Evolutionary conservation across 2,113 vertebrate species (phyloP).

Genomic region (Loxodonta africana): DNA sequence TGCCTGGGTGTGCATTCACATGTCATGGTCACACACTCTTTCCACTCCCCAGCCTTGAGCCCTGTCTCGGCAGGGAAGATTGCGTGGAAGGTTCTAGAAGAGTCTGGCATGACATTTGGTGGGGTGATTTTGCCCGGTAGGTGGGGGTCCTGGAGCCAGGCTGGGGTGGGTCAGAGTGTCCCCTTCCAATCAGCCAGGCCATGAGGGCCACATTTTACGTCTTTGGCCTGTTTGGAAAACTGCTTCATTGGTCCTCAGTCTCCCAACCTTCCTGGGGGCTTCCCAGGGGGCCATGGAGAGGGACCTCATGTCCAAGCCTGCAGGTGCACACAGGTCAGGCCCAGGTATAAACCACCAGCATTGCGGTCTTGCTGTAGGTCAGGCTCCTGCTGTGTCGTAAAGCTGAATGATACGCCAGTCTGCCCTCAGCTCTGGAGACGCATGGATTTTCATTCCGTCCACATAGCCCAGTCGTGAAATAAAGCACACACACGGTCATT

Average conservation of each 20-base stretch:
- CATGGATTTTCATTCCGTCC: slow-evolving; percentile 64
- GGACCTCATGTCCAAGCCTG: slow-evolving; percentile 20
- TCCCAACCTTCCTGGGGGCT: not conserved
- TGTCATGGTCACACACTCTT: fast-evolving
- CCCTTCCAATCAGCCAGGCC: not conserved
- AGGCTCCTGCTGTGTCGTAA: not conserved
- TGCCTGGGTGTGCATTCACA: fast-evolving
- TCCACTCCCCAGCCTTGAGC: not conserved
- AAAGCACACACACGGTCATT: not conserved
- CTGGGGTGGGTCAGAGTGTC: fast-evolving
- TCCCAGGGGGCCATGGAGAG: not conserved
- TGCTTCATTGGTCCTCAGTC: not conserved
- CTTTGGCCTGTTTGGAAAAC: not conserved
- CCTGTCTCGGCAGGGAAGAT: too few species aligned
- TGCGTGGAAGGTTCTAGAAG: not conserved
- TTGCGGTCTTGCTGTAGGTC: not conserved
- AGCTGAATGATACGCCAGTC: not conserved
- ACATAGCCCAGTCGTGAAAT: not conserved
- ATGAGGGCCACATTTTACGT: not conserved
- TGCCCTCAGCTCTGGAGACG: slow-evolving; percentile 52
- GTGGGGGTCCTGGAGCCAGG: too few species aligned
- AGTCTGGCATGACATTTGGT: not conserved
- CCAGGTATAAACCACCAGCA: slow-evolving; percentile 8
- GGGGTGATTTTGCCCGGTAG: not conserved
- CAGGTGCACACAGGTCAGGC: fast-evolving